A percentile compares a stretch with the other conserved stretches of the same genome.
Conservation (phyloP, 2,797 vertebrate genomes). For the Sebastes jordani region DNA sequence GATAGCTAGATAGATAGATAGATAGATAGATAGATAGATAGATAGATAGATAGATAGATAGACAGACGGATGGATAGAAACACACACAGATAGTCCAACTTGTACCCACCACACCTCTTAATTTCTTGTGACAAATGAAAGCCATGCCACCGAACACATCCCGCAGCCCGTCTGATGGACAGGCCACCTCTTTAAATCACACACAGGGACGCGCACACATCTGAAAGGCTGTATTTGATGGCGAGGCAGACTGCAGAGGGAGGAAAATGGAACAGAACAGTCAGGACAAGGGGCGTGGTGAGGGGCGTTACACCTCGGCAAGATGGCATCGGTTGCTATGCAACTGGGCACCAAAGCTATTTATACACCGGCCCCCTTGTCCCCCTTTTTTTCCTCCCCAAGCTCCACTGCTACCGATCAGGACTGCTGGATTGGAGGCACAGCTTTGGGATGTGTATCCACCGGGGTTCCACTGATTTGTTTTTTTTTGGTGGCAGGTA, state of each 20-base stretch:
- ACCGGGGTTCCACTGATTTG: constrained; percentile 1
- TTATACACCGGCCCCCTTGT: constrained; percentile 83
- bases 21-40: constrained; percentile 8
- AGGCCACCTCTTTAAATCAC: constrained; percentile 59
- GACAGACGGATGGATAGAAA: background rate
- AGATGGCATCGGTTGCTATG: constrained; percentile 88
- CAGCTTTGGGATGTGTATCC: constrained; percentile 47
- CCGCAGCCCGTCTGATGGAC: constrained; percentile 40
- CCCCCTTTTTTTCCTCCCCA: constrained; percentile 79
- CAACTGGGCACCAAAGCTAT: constrained; percentile 87
- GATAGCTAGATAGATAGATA: background rate
- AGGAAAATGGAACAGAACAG: constrained; percentile 82
- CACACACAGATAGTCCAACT: constrained; percentile 28
- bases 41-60: constrained; percentile 9
- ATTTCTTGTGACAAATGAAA: constrained; percentile 58
- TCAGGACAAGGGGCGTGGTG: constrained; percentile 86
- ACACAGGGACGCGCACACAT: constrained; percentile 36
- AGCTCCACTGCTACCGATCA: constrained; percentile 74
- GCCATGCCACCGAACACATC: constrained; percentile 29
- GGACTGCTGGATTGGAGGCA: constrained; percentile 67
- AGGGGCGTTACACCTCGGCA: constrained; percentile 83
- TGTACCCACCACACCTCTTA: constrained; percentile 51
- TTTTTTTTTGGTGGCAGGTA: background rate
- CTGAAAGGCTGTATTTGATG: constrained; percentile 66
- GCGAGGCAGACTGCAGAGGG: constrained; percentile 73